Conservation (phyloP, 2,113 vertebrate genomes). For the Amblyornis subalaris region DNA sequence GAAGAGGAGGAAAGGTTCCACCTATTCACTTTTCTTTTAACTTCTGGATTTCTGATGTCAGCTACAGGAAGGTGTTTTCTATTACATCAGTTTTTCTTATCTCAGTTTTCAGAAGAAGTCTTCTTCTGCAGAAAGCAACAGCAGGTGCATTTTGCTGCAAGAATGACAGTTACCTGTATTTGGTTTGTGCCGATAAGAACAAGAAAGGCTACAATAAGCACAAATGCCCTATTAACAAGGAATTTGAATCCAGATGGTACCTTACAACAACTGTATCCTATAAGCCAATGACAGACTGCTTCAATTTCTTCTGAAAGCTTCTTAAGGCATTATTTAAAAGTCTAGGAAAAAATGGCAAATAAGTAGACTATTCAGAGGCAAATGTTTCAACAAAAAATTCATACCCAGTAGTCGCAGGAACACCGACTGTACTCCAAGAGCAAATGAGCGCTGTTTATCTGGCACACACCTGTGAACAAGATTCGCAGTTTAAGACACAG, state of each 20-base stretch:
- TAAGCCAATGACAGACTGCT: background rate
- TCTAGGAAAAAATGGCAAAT: background rate
- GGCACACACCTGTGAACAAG: constrained; percentile 71
- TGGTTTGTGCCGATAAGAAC: background rate
- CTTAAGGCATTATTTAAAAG: background rate
- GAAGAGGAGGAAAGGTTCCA: background rate
- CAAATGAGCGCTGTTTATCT: constrained; percentile 70
- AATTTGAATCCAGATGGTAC: background rate
- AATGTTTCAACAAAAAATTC: background rate
- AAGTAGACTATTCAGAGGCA: background rate
- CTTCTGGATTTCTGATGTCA: background rate
- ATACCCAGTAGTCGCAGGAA: constrained; percentile 71
- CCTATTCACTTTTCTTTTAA: background rate
- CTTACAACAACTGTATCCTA: background rate
- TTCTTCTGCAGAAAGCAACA: background rate
- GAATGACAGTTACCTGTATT: background rate
- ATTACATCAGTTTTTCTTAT: background rate
- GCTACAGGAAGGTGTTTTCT: background rate
- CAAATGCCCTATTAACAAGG: background rate
- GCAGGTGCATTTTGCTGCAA: background rate
- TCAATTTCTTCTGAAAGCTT: background rate
- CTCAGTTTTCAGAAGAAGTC: background rate
- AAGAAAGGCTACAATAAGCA: background rate
- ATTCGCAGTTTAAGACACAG: background rate
- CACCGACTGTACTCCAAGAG: constrained; percentile 70